Base-by-base conservation (phyloP, 2,113 vertebrate species). In the Pontoporia blainvillei region DNA sequence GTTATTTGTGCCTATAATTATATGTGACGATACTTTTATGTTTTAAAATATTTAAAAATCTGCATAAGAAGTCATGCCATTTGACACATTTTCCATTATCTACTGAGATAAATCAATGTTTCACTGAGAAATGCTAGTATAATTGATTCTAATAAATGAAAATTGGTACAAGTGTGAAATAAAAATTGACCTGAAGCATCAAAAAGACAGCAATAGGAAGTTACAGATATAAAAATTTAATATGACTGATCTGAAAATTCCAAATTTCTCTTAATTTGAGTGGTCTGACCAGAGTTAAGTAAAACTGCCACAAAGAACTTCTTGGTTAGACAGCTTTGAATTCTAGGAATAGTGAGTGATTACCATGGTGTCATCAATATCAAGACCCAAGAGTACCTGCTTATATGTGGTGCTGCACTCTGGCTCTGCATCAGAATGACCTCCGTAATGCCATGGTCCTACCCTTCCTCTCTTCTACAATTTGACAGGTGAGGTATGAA, bases 141-240 rank as follows among this genome's bases (percentile, higher is more conserved):
- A 85, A 94, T 93, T 91, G 66, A 85, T 61, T 69, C 73, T 61
- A 88, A 29, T n/a, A 94, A 69, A 61, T 54, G 25, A 92, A 96
- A 79, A 64, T 5, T 46, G 62, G 13, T 72, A 79, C 72, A 54
- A 57, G 39, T 92, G 73, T 91, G 39, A 95, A 96, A 83, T 83
- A 85, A 57, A 82, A 84, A 84, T 96, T 59, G 31, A 85, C 41
- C 72, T 83, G 27, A 86, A 79, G n/a, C 11, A 89, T 82, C 23
- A 86, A 90, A 85, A 29, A 94, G 14, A 86, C 1, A 92, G 36
- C 21, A 78, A 21, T 18, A 96, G 14, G 21, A 94, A 91, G 25
- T 52, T 54, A 72, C 10, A 54, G 62, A 85, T 41, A 61, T 21
- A 25, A 94, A 94, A 78, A 73, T 61, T 76, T 96, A 78, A 54